phyloP scores from a whole-genome alignment of 2,113 vertebrate species.

The Nycticorax nycticorax region DNA sequence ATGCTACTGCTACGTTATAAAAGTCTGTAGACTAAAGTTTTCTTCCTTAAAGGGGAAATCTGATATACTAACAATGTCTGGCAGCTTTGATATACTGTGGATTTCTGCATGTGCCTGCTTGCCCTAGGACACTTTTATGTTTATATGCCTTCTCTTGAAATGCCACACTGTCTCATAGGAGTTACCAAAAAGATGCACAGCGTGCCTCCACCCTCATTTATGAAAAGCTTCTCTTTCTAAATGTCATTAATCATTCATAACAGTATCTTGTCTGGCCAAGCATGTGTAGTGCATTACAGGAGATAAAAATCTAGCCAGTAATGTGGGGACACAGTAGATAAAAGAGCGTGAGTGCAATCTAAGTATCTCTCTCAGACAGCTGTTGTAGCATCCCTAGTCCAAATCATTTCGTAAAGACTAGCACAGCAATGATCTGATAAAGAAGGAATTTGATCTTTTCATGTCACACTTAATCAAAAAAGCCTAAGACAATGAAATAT shows the following conservation, averaged over 20 bases:
- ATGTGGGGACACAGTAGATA: background rate
- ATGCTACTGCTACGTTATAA: background rate
- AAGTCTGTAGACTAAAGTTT: background rate
- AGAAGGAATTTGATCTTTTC: background rate
- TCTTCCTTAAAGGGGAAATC: background rate
- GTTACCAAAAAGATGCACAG: background rate
- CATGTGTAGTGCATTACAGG: rapidly evolving
- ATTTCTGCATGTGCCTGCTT: background rate
- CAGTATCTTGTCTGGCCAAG: background rate
- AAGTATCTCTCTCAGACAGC: background rate
- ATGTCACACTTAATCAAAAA: background rate
- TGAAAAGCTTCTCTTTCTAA: background rate
- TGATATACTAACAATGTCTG: background rate
- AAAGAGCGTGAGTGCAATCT: background rate
- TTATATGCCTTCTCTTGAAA: background rate
- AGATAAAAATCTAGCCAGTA: background rate
- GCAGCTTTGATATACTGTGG: background rate
- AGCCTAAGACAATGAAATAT: background rate
- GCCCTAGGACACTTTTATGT: background rate
- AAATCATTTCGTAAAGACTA: background rate
- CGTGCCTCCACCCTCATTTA: background rate
- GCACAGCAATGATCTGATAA: background rate
- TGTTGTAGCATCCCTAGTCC: background rate
- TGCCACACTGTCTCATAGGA: background rate
- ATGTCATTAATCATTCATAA: background rate